These are phyloP conservation scores for Drosophila tanythrix DNA, from an alignment of 2,888 invertebrate species.

Conservation along the genomic window DNA sequence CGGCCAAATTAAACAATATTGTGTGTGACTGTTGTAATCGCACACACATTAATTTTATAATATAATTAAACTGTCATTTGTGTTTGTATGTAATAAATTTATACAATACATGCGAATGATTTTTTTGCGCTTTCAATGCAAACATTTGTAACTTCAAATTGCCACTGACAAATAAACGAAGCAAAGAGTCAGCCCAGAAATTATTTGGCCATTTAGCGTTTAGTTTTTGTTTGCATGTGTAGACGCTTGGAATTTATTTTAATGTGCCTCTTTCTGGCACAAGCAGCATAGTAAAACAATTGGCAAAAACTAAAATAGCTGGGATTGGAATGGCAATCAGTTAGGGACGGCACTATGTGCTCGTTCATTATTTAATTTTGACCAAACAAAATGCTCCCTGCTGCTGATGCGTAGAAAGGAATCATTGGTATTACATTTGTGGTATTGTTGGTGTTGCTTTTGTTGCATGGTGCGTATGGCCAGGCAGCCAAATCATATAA, in stretches of 20 bases:
- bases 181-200: constrained; percentile 22
- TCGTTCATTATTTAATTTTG: constrained; percentile 62
- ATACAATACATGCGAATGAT: constrained; percentile 25
- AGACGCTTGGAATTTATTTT: constrained; percentile 19
- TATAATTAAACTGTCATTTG: constrained; percentile 2
- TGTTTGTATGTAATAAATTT: neutral
- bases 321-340: constrained; percentile 49
- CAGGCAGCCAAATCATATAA: constrained; percentile 50
- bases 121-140: constrained; percentile 41
- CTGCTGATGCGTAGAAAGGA: constrained; percentile 36
- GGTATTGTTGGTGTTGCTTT: constrained; percentile 10
- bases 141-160: constrained; percentile 35
- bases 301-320: neutral
- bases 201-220: constrained; percentile 9
- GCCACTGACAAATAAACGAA: neutral
- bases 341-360: constrained; percentile 24
- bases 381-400: constrained; percentile 48
- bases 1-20: constrained; percentile 59
- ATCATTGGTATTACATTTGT: constrained; percentile 14
- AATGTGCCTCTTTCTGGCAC: constrained; percentile 33
- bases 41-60: constrained; percentile 8
- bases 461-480: constrained; percentile 13
- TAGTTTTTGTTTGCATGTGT: constrained; percentile 17
- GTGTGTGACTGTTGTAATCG: constrained; percentile 46
- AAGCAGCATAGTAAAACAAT: constrained; percentile 22